A percentile compares a stretch with the other conserved stretches of the same genome.
Evolutionary conservation across 2,888 invertebrate species (phyloP).

Genomic region (Sialis fuliginosa): DNA sequence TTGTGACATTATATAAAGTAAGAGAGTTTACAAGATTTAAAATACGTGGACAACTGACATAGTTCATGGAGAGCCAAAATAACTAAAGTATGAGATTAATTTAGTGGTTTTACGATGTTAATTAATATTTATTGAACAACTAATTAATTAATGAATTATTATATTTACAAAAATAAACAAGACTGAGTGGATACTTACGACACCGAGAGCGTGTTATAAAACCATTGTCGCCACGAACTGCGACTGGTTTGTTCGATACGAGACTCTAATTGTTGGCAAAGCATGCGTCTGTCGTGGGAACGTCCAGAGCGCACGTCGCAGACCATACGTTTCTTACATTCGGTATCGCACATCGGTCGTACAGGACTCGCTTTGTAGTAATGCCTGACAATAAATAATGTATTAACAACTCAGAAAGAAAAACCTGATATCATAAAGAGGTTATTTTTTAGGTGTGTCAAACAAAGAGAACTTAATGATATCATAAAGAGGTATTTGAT

Average conservation of each 20-base stretch:
- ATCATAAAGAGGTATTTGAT: no score
- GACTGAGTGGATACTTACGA: constrained; percentile 49
- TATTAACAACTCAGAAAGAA: no score
- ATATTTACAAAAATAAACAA: constrained; percentile 1
- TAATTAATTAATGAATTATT: background rate
- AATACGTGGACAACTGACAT: no score
- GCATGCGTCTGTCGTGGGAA: constrained; percentile 67
- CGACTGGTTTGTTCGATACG: constrained; percentile 61
- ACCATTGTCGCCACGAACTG: constrained; percentile 72
- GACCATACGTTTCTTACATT: constrained; percentile 68
- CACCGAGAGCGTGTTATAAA: constrained; percentile 69
- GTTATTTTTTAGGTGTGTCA: no score
- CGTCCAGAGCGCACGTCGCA: constrained; percentile 78
- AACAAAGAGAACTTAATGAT: no score
- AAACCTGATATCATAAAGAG: no score
- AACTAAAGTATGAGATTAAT: background rate
- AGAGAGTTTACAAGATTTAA: no score
- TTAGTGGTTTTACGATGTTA: background rate
- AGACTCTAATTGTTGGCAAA: constrained; percentile 68
- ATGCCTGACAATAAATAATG: constrained; percentile 34
- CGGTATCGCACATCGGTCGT: constrained; percentile 62
- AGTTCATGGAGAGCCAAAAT: no score
- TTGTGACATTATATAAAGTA: no score
- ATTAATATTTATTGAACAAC: background rate
- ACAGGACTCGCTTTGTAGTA: constrained; percentile 84